Conservation (phyloP, 2,113 vertebrate species). For the Callipepla squamata region DNA sequence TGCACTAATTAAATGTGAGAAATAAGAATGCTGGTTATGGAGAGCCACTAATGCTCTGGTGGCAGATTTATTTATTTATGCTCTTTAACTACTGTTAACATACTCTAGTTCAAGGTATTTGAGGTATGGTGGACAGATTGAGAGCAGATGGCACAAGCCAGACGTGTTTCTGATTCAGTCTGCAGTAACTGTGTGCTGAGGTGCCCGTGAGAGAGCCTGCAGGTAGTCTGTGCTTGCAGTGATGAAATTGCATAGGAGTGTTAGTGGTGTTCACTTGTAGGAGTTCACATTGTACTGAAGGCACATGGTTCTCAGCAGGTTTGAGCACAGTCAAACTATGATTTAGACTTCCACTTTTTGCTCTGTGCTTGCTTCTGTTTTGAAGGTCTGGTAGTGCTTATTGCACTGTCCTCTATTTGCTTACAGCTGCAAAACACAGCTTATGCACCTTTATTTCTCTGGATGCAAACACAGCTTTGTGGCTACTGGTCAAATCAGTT, state of each 20-base stretch:
- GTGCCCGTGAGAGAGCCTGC: neutral
- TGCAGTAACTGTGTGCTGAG: neutral
- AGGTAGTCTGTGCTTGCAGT: rapidly evolving
- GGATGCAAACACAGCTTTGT: neutral
- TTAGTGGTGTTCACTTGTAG: neutral
- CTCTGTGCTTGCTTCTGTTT: neutral
- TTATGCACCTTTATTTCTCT: rapidly evolving
- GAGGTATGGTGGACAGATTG: neutral
- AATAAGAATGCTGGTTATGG: neutral
- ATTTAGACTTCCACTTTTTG: neutral
- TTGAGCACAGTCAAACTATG: neutral
- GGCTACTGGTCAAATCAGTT: neutral
- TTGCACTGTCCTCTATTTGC: neutral
- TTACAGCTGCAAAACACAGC: neutral
- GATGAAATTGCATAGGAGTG: neutral
- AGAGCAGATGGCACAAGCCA: neutral
- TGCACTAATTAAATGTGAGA: neutral
- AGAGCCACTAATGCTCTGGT: neutral
- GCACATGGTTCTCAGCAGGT: neutral
- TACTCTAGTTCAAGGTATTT: neutral
- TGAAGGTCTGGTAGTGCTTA: neutral
- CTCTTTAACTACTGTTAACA: neutral
- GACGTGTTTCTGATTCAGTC: neutral
- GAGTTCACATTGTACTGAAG: neutral
- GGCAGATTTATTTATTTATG: neutral